A percentile compares a stretch with the other conserved stretches of the same genome.
Evolutionary conservation across 2,113 vertebrate species (phyloP).

Genomic region (Passer montanus): DNA sequence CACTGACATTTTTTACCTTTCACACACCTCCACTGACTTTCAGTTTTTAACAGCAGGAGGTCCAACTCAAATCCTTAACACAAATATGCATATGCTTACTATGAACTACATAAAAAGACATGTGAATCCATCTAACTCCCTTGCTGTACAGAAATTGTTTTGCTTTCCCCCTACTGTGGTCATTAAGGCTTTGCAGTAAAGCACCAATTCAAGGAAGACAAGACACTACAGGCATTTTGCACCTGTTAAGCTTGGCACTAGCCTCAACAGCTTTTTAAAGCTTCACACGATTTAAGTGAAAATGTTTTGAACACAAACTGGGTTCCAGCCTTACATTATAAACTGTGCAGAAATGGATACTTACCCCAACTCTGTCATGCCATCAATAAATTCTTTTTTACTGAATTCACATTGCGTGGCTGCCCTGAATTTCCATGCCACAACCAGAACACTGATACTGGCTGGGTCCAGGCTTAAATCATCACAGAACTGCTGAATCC

Average conservation of each 20-base stretch:
- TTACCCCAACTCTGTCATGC: slow-evolving; percentile 95
- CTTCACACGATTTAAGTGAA: neutral
- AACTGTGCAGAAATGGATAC: slow-evolving; percentile 28
- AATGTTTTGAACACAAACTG: neutral
- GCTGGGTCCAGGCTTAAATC: slow-evolving; percentile 91
- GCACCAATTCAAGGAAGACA: neutral
- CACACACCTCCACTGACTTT: neutral
- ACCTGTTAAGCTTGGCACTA: neutral
- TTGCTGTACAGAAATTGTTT: neutral
- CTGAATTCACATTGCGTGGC: slow-evolving; percentile 96
- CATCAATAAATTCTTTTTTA: slow-evolving; percentile 94
- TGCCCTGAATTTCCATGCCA: slow-evolving; percentile 95
- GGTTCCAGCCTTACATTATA: neutral
- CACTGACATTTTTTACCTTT: neutral
- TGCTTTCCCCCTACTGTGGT: neutral
- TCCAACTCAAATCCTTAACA: neutral
- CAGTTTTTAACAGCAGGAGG: neutral
- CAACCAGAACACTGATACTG: slow-evolving; percentile 90
- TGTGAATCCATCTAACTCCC: neutral
- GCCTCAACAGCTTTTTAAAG: neutral
- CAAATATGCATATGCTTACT: neutral
- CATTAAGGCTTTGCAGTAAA: neutral
- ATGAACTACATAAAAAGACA: neutral
- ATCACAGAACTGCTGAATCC: slow-evolving; percentile 95
- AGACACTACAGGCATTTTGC: neutral